Evolutionary conservation across 2,888 invertebrate species (phyloP).

Genomic region (Epicampocera succincta): DNA sequence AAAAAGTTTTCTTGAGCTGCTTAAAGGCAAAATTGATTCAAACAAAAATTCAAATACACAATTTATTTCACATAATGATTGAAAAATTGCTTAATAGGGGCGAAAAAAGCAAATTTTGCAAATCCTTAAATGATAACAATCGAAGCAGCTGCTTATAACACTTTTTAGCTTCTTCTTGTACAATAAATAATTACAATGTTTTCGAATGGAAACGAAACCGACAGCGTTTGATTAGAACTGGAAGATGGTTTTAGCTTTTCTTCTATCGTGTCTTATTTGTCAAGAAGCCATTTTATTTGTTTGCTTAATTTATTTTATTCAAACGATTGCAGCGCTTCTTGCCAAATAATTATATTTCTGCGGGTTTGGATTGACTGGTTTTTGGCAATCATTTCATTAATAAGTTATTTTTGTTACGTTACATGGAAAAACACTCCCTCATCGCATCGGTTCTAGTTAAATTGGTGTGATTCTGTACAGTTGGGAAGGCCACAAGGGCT

Average conservation of each 20-base stretch:
- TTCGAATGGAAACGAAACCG: slow-evolving; percentile 9
- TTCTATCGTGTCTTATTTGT: not conserved
- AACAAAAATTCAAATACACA: too few species aligned
- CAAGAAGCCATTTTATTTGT: slow-evolving; percentile 23
- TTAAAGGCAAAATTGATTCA: too few species aligned
- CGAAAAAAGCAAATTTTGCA: slow-evolving; percentile 4
- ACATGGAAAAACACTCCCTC: slow-evolving; percentile 47
- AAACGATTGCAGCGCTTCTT: slow-evolving; percentile 53
- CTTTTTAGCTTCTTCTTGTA: slow-evolving; percentile 27
- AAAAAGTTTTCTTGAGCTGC: too few species aligned
- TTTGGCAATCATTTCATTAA: slow-evolving; percentile 44
- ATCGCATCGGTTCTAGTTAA: slow-evolving; percentile 7
- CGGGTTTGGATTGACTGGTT: slow-evolving; percentile 2
- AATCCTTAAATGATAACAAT: slow-evolving; percentile 56
- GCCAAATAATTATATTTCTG: slow-evolving; percentile 31
- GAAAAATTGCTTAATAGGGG: too few species aligned
- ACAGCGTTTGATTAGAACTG: slow-evolving; percentile 59
- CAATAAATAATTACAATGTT: slow-evolving; percentile 53
- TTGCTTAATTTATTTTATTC: slow-evolving; percentile 16
- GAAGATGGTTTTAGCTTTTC: slow-evolving; percentile 24
- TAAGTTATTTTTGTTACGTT: slow-evolving; percentile 31
- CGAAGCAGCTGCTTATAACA: slow-evolving; percentile 63
- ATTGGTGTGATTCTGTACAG: not conserved
- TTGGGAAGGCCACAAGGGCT: slow-evolving; percentile 10
- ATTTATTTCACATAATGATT: too few species aligned